These are phyloP conservation scores for Synergus laeviventris DNA, from an alignment of 2,888 invertebrate species.

Conservation along the genomic window DNA sequence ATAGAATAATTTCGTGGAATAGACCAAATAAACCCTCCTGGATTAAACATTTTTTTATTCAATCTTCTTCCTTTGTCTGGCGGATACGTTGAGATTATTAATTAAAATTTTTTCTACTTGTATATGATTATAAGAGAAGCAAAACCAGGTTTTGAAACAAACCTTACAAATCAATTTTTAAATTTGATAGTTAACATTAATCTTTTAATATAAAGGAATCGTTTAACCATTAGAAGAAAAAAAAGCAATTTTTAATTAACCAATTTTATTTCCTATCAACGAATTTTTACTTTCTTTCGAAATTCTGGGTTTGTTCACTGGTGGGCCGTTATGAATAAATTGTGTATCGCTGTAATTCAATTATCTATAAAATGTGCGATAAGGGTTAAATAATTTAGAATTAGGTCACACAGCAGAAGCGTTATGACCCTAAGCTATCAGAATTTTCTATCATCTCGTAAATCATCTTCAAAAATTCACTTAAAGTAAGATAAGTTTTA, in stretches of 20 bases:
- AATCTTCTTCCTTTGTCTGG: background rate
- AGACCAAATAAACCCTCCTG: conserved; percentile 3
- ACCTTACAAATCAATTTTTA: background rate
- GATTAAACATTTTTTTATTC: conserved; percentile 1
- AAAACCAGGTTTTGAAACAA: background rate
- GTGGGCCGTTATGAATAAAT: background rate
- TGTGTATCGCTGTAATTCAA: background rate
- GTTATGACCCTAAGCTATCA: background rate
- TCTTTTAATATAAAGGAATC: background rate
- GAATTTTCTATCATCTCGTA: background rate
- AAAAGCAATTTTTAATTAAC: background rate
- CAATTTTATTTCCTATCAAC: background rate
- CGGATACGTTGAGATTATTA: conserved; percentile 50
- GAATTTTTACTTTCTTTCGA: background rate
- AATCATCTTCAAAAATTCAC: background rate
- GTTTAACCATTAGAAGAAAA: background rate
- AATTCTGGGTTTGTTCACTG: background rate
- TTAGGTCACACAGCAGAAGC: background rate
- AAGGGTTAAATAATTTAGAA: background rate
- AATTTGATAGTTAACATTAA: background rate
- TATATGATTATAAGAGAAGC: too few species aligned
- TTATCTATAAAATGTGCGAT: too few species aligned
- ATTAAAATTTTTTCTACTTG: too few species aligned
- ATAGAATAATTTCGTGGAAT: conserved; percentile 15
- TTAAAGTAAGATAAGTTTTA: background rate